Conservation (phyloP, 2,888 invertebrate species). For the Chloroclystis v-ata region DNA sequence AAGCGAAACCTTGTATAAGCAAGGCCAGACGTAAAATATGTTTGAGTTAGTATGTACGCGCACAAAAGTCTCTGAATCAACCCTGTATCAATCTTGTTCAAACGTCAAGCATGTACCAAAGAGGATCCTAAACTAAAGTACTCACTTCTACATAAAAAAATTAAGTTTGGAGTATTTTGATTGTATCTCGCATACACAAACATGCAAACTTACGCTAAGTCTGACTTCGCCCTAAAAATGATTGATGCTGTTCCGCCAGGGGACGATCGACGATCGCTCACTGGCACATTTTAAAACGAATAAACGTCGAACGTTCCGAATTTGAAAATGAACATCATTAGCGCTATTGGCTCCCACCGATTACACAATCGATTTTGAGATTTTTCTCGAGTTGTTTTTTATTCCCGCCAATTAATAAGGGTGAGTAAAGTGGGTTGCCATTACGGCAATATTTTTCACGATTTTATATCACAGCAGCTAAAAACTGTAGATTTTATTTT, state of each 20-base stretch:
- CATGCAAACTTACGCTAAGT: no score
- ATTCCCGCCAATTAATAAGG: slow-evolving; percentile 46
- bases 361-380: slow-evolving; percentile 51
- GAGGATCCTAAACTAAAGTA: no score
- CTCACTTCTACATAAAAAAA: no score
- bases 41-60: no score
- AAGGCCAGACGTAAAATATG: no score
- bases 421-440: neutral
- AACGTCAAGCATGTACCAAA: no score
- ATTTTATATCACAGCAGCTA: neutral
- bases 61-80: no score
- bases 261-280: slow-evolving; percentile 57
- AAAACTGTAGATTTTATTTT: no score
- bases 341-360: slow-evolving; percentile 58
- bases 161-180: no score
- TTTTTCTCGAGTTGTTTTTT: slow-evolving; percentile 39
- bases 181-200: no score
- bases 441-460: neutral
- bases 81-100: no score
- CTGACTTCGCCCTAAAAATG: slow-evolving; percentile 79
- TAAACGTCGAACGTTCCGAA: slow-evolving; percentile 71
- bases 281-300: slow-evolving; percentile 71
- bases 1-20: slow-evolving; percentile 78
- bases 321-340: slow-evolving; percentile 74
- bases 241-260: slow-evolving; percentile 70